Conservation (phyloP, 2,797 vertebrate genomes). For the Sebastes flavidus region DNA sequence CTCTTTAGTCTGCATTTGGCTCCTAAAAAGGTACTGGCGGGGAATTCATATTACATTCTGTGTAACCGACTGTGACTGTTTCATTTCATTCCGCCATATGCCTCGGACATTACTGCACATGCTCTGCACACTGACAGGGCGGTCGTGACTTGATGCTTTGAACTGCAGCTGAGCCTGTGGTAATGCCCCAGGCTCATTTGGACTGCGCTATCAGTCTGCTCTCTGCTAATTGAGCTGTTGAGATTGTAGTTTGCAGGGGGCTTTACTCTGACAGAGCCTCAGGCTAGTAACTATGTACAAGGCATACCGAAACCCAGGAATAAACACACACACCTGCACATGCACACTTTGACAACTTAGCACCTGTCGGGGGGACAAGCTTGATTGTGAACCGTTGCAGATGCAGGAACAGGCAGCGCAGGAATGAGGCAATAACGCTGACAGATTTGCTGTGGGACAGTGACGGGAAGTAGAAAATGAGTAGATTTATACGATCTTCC, state of each 20-base stretch:
- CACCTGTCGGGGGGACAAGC: constrained; percentile 7
- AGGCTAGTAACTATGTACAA: neutral
- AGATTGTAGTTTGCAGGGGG: constrained; percentile 24
- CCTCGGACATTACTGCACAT: neutral
- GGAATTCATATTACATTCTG: neutral
- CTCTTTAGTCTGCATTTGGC: neutral
- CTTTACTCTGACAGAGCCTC: constrained; percentile 24
- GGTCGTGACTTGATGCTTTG: constrained; percentile 36
- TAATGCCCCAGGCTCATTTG: constrained; percentile 54
- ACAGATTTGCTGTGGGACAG: constrained; percentile 54
- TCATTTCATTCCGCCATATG: neutral
- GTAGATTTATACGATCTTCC: constrained; percentile 52
- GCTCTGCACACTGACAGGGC: constrained; percentile 19
- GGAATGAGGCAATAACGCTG: constrained; percentile 35
- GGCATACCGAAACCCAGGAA: neutral
- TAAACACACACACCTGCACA: neutral
- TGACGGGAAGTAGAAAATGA: constrained; percentile 29
- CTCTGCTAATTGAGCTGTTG: constrained; percentile 59
- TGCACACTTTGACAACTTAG: neutral
- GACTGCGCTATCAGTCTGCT: constrained; percentile 8
- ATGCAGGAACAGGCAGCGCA: constrained; percentile 4
- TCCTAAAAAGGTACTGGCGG: neutral
- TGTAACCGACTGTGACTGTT: constrained; percentile 12
- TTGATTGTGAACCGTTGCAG: neutral
- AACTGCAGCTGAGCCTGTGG: constrained; percentile 47